These are phyloP conservation scores for Myotis pilosus DNA, from an alignment of 2,797 vertebrate species.

Conservation along the genomic window DNA sequence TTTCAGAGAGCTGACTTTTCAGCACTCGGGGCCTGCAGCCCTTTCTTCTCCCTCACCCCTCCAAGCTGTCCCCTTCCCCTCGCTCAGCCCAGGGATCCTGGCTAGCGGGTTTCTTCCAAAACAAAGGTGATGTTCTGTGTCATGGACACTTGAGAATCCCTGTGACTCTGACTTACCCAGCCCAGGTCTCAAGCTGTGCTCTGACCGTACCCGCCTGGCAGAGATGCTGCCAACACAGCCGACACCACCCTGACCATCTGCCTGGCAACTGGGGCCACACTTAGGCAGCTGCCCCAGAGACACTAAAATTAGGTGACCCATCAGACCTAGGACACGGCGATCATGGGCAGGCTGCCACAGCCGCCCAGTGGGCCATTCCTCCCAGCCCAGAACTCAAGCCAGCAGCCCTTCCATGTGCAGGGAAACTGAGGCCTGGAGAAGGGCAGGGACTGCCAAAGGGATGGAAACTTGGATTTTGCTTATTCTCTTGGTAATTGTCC, in stretches of 20 bases:
- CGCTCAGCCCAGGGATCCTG: neutral
- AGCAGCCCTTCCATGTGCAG: neutral
- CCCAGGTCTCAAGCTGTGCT: slow-evolving; percentile 63
- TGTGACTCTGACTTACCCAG: slow-evolving; percentile 54
- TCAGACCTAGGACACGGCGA: slow-evolving; percentile 68
- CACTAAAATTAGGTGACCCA: slow-evolving; percentile 82
- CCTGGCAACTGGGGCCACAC: slow-evolving; percentile 78
- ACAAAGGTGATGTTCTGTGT: slow-evolving; percentile 27
- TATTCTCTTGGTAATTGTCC: neutral
- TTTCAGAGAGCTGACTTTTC: neutral
- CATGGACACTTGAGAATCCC: slow-evolving; percentile 48
- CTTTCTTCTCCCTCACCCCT: neutral
- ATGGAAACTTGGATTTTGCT: neutral
- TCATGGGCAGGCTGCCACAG: neutral
- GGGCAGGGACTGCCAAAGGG: neutral
- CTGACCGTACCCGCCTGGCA: slow-evolving; percentile 76
- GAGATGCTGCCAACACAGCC: slow-evolving; percentile 69
- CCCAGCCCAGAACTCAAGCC: neutral
- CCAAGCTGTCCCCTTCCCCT: neutral
- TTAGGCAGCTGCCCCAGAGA: slow-evolving; percentile 72
- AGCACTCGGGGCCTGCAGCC: neutral
- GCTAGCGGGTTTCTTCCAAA: slow-evolving; percentile 51
- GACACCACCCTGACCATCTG: slow-evolving; percentile 74
- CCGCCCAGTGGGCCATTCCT: neutral
- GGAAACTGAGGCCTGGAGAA: neutral